Evolutionary conservation across 2,113 vertebrate genomes (phyloP).

Genomic region (Hemiprocne comata): DNA sequence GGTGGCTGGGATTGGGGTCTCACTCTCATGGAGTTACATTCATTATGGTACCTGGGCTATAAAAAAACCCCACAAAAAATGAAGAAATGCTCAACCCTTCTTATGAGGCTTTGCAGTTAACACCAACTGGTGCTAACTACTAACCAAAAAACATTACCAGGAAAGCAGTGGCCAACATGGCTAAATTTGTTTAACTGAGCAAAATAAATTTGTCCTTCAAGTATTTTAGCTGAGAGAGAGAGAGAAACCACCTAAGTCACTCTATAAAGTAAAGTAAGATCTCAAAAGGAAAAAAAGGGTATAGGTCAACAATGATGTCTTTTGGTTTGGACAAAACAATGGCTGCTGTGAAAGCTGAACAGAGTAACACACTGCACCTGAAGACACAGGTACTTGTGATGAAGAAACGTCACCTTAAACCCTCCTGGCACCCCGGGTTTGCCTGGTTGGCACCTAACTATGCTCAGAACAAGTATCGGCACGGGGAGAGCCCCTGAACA

Average conservation of each 20-base stretch:
- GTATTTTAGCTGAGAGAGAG: neutral
- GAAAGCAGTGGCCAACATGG: neutral
- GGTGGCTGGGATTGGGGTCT: neutral
- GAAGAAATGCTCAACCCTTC: neutral
- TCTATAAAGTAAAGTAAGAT: neutral
- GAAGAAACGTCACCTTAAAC: neutral
- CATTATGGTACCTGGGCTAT: neutral
- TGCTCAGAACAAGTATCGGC: conserved; percentile 21
- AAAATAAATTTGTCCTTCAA: neutral
- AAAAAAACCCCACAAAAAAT: neutral
- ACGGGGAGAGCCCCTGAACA: neutral
- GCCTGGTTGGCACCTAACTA: neutral
- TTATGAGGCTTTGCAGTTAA: neutral
- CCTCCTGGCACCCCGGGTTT: neutral
- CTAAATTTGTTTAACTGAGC: neutral
- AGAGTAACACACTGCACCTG: neutral
- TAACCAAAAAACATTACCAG: neutral
- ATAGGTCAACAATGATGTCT: neutral
- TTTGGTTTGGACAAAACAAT: neutral
- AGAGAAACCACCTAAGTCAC: neutral
- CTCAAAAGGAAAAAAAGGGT: neutral
- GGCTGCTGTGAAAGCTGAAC: neutral
- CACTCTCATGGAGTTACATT: neutral
- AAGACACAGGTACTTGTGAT: neutral
- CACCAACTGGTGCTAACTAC: neutral